These are phyloP conservation scores for Eupithecia subumbrata DNA, from an alignment of 2,888 invertebrate species.

Conservation along the genomic window DNA sequence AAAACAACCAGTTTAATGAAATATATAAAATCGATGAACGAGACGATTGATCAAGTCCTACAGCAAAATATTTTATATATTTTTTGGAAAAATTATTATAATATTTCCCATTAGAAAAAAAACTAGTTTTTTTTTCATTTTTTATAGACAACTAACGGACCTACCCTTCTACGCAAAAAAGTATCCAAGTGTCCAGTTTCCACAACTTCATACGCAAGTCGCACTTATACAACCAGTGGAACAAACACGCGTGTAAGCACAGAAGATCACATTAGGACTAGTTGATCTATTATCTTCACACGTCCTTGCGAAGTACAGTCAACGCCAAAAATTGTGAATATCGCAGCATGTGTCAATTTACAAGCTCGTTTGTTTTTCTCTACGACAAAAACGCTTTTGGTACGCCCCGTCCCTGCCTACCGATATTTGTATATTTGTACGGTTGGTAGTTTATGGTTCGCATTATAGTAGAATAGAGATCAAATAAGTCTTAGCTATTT, in stretches of 20 bases:
- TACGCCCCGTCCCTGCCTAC: background rate
- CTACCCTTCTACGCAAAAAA: background rate
- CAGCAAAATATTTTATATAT: background rate
- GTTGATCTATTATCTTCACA: conserved; percentile 8
- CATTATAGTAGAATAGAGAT: no score
- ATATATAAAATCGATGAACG: background rate
- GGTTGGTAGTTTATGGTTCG: no score
- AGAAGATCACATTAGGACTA: conserved; percentile 23
- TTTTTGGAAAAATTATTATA: no score
- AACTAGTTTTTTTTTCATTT: background rate
- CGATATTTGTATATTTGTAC: no score
- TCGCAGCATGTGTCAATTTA: background rate
- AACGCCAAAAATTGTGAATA: background rate
- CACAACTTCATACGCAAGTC: background rate
- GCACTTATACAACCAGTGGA: background rate
- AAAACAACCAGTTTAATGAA: background rate
- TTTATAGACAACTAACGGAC: background rate
- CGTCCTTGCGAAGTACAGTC: background rate
- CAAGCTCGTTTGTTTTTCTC: background rate
- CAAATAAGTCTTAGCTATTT: no score
- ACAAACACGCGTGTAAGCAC: conserved; percentile 21
- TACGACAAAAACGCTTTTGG: background rate
- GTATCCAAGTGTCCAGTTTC: background rate
- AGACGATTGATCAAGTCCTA: background rate
- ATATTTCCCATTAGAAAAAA: background rate